Conservation (phyloP, 2,888 invertebrate species). For the Bombyx huttoni region DNA sequence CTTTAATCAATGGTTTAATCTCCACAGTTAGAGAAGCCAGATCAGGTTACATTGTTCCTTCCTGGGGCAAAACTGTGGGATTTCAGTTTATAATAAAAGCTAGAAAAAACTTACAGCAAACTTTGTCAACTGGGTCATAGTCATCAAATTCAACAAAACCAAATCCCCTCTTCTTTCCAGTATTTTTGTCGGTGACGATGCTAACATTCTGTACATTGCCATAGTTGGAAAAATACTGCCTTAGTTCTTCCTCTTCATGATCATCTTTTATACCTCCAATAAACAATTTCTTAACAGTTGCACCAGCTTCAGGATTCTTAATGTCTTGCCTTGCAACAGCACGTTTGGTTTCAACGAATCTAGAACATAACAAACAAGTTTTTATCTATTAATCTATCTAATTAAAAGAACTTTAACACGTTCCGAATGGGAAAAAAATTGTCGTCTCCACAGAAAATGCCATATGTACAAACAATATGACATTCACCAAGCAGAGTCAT, state of each 20-base stretch:
- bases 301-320: constrained; percentile 92
- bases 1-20: constrained; percentile 56
- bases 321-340: constrained; percentile 95
- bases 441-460: constrained; percentile 64
- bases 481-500: constrained; percentile 61
- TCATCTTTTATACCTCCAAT: constrained; percentile 96
- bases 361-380: constrained; percentile 11
- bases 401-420: neutral
- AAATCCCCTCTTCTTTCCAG: constrained; percentile 95
- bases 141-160: constrained; percentile 98
- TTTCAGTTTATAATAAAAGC: neutral
- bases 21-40: constrained; percentile 71
- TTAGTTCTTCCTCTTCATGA: constrained; percentile 90
- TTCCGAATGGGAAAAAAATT: constrained; percentile 8
- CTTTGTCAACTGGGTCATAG: constrained; percentile 97
- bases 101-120: constrained; percentile 82
- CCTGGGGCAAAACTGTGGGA: constrained; percentile 67
- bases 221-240: constrained; percentile 86
- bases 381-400: neutral
- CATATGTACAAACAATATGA: constrained; percentile 39
- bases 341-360: constrained; percentile 96
- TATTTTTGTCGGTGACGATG: constrained; percentile 92
- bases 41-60: constrained; percentile 46
- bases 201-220: constrained; percentile 89
- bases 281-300: constrained; percentile 94